phyloP scores from a whole-genome alignment of 2,888 invertebrate genomes.

The Drosophila niveifrons region DNA sequence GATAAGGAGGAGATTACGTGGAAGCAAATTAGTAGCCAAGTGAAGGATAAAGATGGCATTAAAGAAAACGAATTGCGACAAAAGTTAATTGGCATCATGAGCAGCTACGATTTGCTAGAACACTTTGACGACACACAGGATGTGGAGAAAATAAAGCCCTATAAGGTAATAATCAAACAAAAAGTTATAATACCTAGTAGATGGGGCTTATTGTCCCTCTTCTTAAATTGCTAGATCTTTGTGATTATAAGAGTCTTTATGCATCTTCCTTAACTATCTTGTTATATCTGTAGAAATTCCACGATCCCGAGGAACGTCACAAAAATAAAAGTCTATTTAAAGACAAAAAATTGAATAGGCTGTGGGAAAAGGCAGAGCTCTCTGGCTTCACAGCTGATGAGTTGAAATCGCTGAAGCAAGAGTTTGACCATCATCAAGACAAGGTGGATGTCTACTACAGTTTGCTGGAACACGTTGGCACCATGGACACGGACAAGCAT shows the following conservation, averaged over 20 bases:
- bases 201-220: no score
- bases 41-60: conserved; percentile 94
- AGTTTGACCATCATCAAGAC: conserved; percentile 96
- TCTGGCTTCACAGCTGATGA: conserved; percentile 95
- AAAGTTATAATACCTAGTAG: neutral
- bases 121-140: conserved; percentile 91
- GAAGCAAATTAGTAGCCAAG: conserved; percentile 93
- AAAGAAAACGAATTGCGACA: conserved; percentile 92
- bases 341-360: conserved; percentile 94
- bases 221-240: no score
- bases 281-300: conserved; percentile 79
- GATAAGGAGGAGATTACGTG: conserved; percentile 95
- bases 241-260: no score
- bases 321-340: conserved; percentile 92
- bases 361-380: conserved; percentile 95
- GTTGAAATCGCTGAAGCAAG: conserved; percentile 92
- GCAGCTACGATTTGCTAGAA: conserved; percentile 91
- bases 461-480: conserved; percentile 90
- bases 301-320: conserved; percentile 87
- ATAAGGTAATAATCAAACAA: conserved; percentile 61
- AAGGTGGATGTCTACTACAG: conserved; percentile 96
- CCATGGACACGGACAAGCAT: conserved; percentile 86
- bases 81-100: conserved; percentile 93
- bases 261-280: neutral
- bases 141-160: conserved; percentile 85